Evolutionary conservation across 2,888 invertebrate genomes (phyloP), one percentile per base, ranked within the genome.

Genomic region (Melanargia galathea): DNA sequence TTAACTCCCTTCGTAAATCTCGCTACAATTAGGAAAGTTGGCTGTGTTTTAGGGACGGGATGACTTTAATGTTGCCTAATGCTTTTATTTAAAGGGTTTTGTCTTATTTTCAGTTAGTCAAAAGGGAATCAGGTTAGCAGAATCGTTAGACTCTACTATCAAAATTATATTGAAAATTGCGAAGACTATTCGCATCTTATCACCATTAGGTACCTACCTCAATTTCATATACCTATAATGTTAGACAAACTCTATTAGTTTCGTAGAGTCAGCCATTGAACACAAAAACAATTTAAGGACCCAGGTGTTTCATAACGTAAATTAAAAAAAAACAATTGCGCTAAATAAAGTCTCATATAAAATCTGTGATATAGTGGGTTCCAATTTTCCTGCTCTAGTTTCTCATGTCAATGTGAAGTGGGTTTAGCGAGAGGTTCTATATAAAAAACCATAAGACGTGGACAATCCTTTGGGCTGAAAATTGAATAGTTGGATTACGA

Each of bases 401-500:
- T 18, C 57, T 20, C 45, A 45, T 45, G 20, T 45, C 57, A 24
- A 13, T 20, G 33, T 46, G 57, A 35, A 16, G 58, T 46, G 58
- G 46, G 16, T 58, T 16, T 18, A 40, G 45, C 11, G 18, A 46
- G 48, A 58, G 46, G 48, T 48, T 48, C n/a, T n/a, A 35, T 33
- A 58, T 20, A 83, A 87, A 88, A 89, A 89, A 86, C 84, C 77
- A 73, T 83, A 87, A 89, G 85, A 83, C 81, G 82, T 73, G 78
- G 80, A 80, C 87, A 87, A 88, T 86, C 87, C 86, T 88, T 87
- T 84, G 77, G 83, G 76, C 82, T 84, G 84, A 84, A 89, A 90
- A 90, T 91, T 90, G 88, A 87, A 90, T 90, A 87, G 89, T 88
- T 86, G 90, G 90, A 91, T 91, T 91, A 90, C 77, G 79, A 65